Evolutionary conservation across 2,797 vertebrate genomes (phyloP).

Genomic region (Scyliorhinus canicula): DNA sequence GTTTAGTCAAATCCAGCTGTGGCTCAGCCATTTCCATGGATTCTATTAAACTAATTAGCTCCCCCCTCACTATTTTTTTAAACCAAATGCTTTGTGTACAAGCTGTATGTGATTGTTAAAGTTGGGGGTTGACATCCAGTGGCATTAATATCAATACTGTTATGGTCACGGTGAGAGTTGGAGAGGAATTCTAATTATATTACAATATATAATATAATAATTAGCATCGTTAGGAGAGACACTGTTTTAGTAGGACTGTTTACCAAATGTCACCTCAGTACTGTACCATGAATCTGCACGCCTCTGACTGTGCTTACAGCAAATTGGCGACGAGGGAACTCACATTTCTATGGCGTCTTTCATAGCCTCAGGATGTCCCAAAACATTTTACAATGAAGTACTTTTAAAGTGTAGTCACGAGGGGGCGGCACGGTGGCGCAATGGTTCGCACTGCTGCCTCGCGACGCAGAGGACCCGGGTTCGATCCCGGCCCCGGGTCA

Average conservation of each 20-base stretch:
- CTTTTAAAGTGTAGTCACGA: background rate
- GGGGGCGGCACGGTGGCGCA: no score
- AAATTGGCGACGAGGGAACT: background rate
- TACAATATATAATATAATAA: background rate
- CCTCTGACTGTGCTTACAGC: background rate
- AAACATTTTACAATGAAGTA: background rate
- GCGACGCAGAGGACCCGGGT: no score
- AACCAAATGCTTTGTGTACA: conserved; percentile 20
- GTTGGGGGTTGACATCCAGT: background rate
- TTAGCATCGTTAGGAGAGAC: background rate
- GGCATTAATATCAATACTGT: conserved; percentile 7
- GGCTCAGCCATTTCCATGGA: conserved; percentile 2
- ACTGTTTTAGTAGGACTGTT: background rate
- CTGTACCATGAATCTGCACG: background rate
- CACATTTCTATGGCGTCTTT: background rate
- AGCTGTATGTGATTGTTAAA: background rate
- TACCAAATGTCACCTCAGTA: background rate
- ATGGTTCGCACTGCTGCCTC: no score
- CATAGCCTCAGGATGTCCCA: background rate
- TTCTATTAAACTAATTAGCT: conserved; percentile 26
- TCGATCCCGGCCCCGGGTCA: no score
- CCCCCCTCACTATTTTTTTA: background rate
- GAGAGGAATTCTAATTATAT: conserved; percentile 17
- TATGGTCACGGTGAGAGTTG: background rate
- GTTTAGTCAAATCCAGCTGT: conserved; percentile 28